Evolutionary conservation across 1,140 invertebrate species (phyloP), one percentile per base, ranked within the genome.

Genomic region (Goniozus legneri): DNA sequence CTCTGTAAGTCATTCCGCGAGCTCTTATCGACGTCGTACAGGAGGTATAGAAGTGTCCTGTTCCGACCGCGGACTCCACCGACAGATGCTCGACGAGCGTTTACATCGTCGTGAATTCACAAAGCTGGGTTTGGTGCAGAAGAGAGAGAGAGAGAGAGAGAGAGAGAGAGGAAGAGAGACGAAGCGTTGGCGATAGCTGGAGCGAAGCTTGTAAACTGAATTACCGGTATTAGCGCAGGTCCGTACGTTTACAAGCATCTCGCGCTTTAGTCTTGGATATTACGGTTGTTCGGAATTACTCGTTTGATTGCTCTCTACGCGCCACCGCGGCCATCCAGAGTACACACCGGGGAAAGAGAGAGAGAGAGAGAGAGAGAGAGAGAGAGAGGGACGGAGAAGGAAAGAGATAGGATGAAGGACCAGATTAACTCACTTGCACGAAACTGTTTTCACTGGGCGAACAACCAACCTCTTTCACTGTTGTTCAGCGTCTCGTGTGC

Each of bases 201-300:
- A 30, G 27, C 42, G 35, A 44, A 42, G 49, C 55, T 53, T 60
- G 50, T 53, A 49, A 54, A 56, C 53, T 45, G 53, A 58, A 60
- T 60, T 60, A 60, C 53, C 47, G 42, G 56, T 53, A 60, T 53
- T 58, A 58, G 52, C 50, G 49, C 50, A 35, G 13, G 31, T n/a
- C n/a, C 43, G 52, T 44, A 51, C 58, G 55, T 58, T 60, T 55
- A 52, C 55, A 60, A 54, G 55, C 55, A 49, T 50, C 53, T 49
- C 50, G 50, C 47, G 44, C 53, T 56, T n/a, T 58, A 56, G 32
- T 53, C 48, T 33, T 33, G 52, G 53, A 55, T 58, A 49, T 55
- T 60, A 58, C 45, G 56, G 50, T 57, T 55, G 48, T 49, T 49
- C 55, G 46, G 47, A 58, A 60, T 60, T 60, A 58, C 52, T 58